Percentiles rank a stretch among this genome's conserved stretches.
phyloP scores from a whole-genome alignment of 1,140 invertebrate species.

The Drosophila mayri region DNA sequence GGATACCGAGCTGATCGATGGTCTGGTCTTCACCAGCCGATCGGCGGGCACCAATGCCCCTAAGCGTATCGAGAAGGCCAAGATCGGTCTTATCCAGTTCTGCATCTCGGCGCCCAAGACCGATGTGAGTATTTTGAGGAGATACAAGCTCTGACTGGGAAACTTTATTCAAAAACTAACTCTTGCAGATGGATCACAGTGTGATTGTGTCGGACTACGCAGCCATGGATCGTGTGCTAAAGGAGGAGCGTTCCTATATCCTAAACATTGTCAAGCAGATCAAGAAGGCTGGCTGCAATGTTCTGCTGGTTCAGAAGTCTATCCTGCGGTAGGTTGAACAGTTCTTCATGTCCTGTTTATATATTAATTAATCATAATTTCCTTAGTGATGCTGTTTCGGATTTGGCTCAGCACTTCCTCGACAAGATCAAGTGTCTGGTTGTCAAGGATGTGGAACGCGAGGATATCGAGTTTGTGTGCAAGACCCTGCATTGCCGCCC shows the following conservation, averaged over 20 bases:
- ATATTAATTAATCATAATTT: neutral
- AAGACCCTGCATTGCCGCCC: slow-evolving; percentile 98
- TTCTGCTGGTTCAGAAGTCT: slow-evolving; percentile 99
- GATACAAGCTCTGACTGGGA: neutral
- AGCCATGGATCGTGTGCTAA: slow-evolving; percentile 99
- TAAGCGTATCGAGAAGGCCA: slow-evolving; percentile 97
- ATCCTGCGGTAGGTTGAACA: slow-evolving; percentile 90
- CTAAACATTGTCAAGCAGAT: slow-evolving; percentile 99
- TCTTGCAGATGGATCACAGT: slow-evolving; percentile 97
- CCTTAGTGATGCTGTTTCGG: slow-evolving; percentile 94
- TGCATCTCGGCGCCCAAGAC: slow-evolving; percentile 99
- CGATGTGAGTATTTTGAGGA: slow-evolving; percentile 89
- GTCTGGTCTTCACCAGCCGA: slow-evolving; percentile 96
- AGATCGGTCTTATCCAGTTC: slow-evolving; percentile 99
- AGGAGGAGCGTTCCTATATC: slow-evolving; percentile 99
- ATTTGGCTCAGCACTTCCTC: slow-evolving; percentile 98
- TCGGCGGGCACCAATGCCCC: slow-evolving; percentile 96
- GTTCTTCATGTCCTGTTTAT: neutral
- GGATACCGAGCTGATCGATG: slow-evolving; percentile 98
- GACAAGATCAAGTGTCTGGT: slow-evolving; percentile 99
- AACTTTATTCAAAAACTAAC: neutral
- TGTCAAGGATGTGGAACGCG: slow-evolving; percentile 98
- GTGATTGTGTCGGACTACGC: slow-evolving; percentile 99
- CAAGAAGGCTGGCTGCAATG: slow-evolving; percentile 99
- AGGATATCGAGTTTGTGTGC: slow-evolving; percentile 98